A percentile compares a stretch with the other conserved stretches of the same genome.
These are phyloP conservation scores for Phaethornis superciliosus DNA, from an alignment of 2,113 vertebrate genomes.

Conservation along the genomic window DNA sequence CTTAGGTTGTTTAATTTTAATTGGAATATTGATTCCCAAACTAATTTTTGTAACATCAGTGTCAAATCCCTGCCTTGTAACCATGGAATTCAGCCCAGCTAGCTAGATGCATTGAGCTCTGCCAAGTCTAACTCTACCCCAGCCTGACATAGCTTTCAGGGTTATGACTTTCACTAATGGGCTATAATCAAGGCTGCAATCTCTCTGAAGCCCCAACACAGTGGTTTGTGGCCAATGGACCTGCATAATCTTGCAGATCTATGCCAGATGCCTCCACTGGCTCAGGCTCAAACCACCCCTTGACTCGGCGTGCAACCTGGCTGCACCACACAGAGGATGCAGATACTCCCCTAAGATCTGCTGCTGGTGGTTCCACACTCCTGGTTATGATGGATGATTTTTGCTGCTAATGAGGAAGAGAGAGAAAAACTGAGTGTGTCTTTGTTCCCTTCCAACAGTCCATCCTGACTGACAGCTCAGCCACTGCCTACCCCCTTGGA, in stretches of 20 bases:
- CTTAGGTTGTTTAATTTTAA: slow-evolving; percentile 17
- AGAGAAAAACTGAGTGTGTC: slow-evolving; percentile 1
- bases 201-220: neutral
- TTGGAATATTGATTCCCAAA: slow-evolving; percentile 10
- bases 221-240: neutral
- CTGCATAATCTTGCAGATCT: neutral
- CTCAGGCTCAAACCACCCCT: neutral
- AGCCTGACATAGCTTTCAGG: neutral
- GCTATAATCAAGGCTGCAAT: slow-evolving; percentile 1
- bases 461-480: slow-evolving; percentile 25
- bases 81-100: neutral
- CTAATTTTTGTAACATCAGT: neutral
- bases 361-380: neutral
- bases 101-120: neutral
- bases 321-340: neutral
- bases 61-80: neutral
- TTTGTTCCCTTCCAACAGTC: slow-evolving; percentile 30
- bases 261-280: neutral
- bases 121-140: neutral
- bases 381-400: slow-evolving; percentile 14
- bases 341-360: neutral
- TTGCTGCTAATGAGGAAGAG: slow-evolving; percentile 35
- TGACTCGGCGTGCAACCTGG: neutral
- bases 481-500: neutral
- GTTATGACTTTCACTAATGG: neutral